Evolutionary conservation across 2,113 vertebrate species (phyloP).

Genomic region (Etheostoma cragini): DNA sequence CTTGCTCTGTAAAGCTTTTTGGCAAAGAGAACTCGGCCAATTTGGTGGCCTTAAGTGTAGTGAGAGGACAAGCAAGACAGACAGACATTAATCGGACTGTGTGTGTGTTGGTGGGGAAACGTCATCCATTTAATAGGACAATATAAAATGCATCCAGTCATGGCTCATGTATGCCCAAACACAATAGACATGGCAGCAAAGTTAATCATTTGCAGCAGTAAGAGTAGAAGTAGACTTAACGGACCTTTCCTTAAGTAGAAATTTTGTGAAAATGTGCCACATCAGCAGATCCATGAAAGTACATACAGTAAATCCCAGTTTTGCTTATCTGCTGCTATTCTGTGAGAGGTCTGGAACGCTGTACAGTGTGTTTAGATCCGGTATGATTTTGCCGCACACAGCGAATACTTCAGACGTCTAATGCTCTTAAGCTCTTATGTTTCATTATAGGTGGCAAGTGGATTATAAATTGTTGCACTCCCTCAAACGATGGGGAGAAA

Average conservation of each 20-base stretch:
- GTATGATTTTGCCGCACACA: slow-evolving; percentile 12
- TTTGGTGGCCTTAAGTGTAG: slow-evolving; percentile 55
- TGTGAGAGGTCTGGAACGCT: slow-evolving; percentile 22
- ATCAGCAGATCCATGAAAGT: slow-evolving; percentile 26
- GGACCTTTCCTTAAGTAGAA: slow-evolving; percentile 17
- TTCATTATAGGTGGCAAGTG: slow-evolving; percentile 39
- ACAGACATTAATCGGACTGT: slow-evolving; percentile 27
- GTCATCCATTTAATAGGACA: slow-evolving; percentile 11
- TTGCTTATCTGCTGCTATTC: slow-evolving; percentile 41
- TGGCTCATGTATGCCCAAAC: slow-evolving; percentile 3
- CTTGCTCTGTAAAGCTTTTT: slow-evolving; percentile 38
- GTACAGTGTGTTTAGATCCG: slow-evolving; percentile 19
- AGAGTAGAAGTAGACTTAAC: background rate
- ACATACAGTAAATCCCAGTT: slow-evolving; percentile 35
- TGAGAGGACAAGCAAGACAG: slow-evolving; percentile 32
- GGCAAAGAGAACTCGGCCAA: slow-evolving; percentile 47
- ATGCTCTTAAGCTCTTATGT: slow-evolving; percentile 46
- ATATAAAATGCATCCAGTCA: background rate
- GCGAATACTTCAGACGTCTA: slow-evolving; percentile 29
- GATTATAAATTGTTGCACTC: slow-evolving; percentile 46
- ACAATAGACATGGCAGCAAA: slow-evolving; percentile 3
- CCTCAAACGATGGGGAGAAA: slow-evolving; percentile 10
- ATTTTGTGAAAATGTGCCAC: slow-evolving; percentile 19
- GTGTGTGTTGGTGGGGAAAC: slow-evolving; percentile 7
- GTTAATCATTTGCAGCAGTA: slow-evolving; percentile 29